Conservation (phyloP, 2,113 vertebrate species). For the human (Homo sapiens) region GRCh38 chr9:126943501-126944000, state of each 20-base stretch:
- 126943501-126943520: background rate
- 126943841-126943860: background rate
- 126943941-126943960: background rate
- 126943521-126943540: background rate
- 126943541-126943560: background rate
- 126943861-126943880: background rate
- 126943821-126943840: background rate
- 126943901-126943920: background rate
- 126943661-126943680: background rate
- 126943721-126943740: no score
- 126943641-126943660: no score
- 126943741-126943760: background rate
- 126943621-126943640: background rate
- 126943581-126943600: no score
- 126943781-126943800: background rate
- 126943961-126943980: background rate
- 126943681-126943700: background rate
- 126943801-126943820: background rate
- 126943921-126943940: background rate
- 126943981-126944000: rapidly evolving
- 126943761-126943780: background rate
- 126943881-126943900: background rate
- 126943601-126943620: rapidly evolving
- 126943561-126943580: background rate
- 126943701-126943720: background rate